These are phyloP conservation scores for Tachysurus vachellii DNA, from an alignment of 2,113 vertebrate genomes.

Conservation along the genomic window DNA sequence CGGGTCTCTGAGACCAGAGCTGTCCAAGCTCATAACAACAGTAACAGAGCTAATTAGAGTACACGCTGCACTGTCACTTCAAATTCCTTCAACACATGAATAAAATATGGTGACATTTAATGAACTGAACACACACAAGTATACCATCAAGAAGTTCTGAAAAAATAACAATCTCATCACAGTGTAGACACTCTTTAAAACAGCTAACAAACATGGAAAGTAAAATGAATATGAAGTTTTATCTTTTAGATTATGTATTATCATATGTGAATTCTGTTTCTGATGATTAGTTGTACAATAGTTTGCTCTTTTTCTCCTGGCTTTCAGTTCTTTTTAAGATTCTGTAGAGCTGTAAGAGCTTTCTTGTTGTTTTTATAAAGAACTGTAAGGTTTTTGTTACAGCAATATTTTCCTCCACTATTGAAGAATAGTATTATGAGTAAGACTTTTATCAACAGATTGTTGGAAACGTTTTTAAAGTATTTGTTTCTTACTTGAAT, in stretches of 20 bases:
- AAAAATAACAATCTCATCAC: not conserved
- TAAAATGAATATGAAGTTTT: not conserved
- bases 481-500: not conserved
- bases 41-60: not conserved
- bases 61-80: not conserved
- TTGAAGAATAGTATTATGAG: not conserved
- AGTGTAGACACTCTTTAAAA: not conserved
- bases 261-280: not conserved
- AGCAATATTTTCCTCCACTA: not conserved
- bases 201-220: not conserved
- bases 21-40: not conserved
- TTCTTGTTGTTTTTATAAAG: no score
- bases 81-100: not conserved
- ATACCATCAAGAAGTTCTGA: not conserved
- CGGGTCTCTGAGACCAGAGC: not conserved
- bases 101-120: constrained; percentile 16
- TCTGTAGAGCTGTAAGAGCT: no score
- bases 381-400: not conserved
- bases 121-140: not conserved
- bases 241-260: not conserved
- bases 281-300: not conserved
- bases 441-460: not conserved
- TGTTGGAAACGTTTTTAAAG: not conserved
- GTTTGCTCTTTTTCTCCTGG: not conserved
- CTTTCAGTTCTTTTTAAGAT: not conserved